These are phyloP conservation scores for Scortum barcoo DNA, from an alignment of 2,113 vertebrate species.

Conservation along the genomic window DNA sequence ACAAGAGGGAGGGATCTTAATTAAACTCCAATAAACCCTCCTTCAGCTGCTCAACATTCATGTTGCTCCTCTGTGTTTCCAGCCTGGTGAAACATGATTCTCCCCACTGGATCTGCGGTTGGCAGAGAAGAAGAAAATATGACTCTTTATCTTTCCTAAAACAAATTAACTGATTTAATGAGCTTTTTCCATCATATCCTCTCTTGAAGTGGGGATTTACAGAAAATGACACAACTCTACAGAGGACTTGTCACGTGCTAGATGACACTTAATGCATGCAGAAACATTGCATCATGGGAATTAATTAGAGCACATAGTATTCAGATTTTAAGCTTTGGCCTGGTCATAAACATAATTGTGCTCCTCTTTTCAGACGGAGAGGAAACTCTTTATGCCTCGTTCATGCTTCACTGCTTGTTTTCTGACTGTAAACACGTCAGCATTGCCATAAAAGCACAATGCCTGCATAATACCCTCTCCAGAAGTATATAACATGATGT, in stretches of 20 bases:
- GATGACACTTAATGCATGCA: not conserved
- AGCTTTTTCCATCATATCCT: not conserved
- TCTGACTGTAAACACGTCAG: not conserved
- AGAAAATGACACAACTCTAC: not conserved
- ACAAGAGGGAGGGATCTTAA: constrained; percentile 32
- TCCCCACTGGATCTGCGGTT: not conserved
- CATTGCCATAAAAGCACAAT: not conserved
- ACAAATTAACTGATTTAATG: constrained; percentile 12
- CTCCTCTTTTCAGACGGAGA: not conserved
- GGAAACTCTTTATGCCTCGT: not conserved
- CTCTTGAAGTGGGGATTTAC: not conserved
- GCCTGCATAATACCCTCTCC: not conserved
- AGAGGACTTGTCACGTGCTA: not conserved
- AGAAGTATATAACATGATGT: constrained; percentile 13
- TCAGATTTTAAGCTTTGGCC: constrained; percentile 13
- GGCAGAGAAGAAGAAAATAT: not conserved
- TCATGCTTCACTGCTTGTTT: constrained; percentile 16
- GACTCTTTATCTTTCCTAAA: not conserved
- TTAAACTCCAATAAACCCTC: constrained; percentile 35
- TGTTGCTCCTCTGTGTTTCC: not conserved
- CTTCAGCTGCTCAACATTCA: not conserved
- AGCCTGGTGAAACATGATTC: not conserved
- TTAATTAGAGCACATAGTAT: not conserved
- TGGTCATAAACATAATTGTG: not conserved
- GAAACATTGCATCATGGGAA: not conserved